Evolutionary conservation across 1,140 invertebrate species (phyloP), one percentile per base, ranked within the genome.

Genomic region (Zeugodacus cucurbitae): DNA sequence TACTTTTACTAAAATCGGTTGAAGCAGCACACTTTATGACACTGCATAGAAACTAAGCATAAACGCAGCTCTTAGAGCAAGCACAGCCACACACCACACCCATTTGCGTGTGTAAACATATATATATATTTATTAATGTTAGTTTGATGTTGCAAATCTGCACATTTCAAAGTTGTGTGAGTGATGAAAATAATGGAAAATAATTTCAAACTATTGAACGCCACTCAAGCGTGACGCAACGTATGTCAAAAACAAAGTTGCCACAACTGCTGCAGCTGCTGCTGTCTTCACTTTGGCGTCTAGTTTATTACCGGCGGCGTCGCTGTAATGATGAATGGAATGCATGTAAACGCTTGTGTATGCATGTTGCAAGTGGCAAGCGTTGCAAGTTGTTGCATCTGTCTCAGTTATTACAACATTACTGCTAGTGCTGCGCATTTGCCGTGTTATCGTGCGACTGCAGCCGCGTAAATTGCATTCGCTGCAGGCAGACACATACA

Each of bases 161-260:
- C 44, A 26, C 41, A 48, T 48, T 82, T 82, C 37, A 48, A 82
- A 82, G 20, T 48, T 82, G 34, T 82, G 34, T 29, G 44, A 82
- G 74, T 41, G 8, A 82, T 48, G 41, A 74, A 32, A n/a, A 74
- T 74, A 41, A 74, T 74, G 67, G 67, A 20, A 74, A 74, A 74
- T 74, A 74, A 74, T 48, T 48, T 82, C 44, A 82, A 48, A 82
- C 74, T 82, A 82, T 48, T 82, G 41, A 54, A 54, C n/a, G 74
- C n/a, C 74, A 82, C n/a, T 82, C 41, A 82, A 82, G 74, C 74
- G 26, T 82, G 74, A 82, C 22, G 26, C 44, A 48, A n/a, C 74
- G 44, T 82, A 44, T 82, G 37, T 48, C 74, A 48, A 82, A 82
- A 82, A 82, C 37, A 48, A 82, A 48, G 74, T 82, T 54, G 74